Percentiles rank a stretch among this genome's conserved stretches.
These are phyloP conservation scores for Drosophila hamatofila DNA, from an alignment of 2,888 invertebrate genomes.

Conservation along the genomic window DNA sequence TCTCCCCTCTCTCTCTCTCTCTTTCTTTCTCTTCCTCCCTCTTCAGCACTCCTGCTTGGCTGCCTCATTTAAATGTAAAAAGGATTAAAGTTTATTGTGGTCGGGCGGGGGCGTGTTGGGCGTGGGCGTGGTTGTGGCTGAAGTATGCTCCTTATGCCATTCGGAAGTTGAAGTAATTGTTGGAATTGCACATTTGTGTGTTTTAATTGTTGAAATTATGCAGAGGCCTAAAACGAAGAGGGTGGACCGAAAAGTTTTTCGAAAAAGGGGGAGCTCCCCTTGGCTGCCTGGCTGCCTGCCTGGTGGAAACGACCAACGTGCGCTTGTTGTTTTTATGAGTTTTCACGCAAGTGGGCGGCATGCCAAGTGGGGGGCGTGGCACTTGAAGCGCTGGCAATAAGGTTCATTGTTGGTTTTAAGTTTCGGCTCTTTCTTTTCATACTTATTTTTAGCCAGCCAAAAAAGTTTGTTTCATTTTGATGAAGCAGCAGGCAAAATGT, in stretches of 20 bases:
- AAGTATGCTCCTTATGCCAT: constrained; percentile 62
- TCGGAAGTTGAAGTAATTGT: constrained; percentile 72
- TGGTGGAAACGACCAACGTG: constrained; percentile 29
- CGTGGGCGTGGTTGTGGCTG: constrained; percentile 36
- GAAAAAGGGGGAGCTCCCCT: constrained; percentile 3
- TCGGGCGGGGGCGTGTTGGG: not conserved
- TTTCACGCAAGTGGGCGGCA: constrained; percentile 21
- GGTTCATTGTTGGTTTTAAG: constrained; percentile 33
- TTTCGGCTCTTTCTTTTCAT: not conserved
- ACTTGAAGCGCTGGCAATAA: not conserved
- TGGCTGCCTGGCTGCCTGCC: not conserved
- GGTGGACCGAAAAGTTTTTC: constrained; percentile 38
- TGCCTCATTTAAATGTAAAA: constrained; percentile 67
- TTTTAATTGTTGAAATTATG: constrained; percentile 70
- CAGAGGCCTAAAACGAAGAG: constrained; percentile 40
- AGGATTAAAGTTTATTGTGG: constrained; percentile 64
- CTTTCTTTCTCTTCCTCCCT: not conserved
- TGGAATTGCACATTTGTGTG: constrained; percentile 74
- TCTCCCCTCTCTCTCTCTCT: not conserved
- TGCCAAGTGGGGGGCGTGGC: constrained; percentile 4
- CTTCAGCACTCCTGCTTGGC: constrained; percentile 4
- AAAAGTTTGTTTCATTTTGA: constrained; percentile 22
- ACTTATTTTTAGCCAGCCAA: not conserved
- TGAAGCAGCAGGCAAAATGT: not conserved
- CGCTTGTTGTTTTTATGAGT: constrained; percentile 64